Conservation (phyloP, 2,797 vertebrate genomes). For the Meda fulgida region DNA sequence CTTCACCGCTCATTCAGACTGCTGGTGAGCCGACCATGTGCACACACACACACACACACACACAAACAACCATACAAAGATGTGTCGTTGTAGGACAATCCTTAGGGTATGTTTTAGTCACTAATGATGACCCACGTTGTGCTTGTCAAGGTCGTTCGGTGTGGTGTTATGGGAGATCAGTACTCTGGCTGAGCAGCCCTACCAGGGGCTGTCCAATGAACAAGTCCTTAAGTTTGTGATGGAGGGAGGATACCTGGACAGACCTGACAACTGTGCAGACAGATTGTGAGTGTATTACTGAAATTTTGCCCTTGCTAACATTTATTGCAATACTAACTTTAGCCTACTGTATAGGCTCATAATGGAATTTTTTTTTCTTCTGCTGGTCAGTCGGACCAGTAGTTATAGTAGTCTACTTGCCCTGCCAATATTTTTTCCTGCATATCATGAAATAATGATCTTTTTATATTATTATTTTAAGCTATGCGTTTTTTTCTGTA, state of each 20-base stretch:
- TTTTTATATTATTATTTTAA: neutral
- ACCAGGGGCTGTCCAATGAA: constrained; percentile 96
- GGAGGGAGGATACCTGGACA: constrained; percentile 93
- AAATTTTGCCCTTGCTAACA: neutral
- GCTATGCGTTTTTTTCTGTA: neutral
- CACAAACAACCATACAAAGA: neutral
- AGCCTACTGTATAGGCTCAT: neutral
- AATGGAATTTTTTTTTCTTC: neutral
- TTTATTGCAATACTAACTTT: neutral
- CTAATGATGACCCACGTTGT: constrained; percentile 20
- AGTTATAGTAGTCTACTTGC: no score
- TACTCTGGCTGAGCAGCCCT: constrained; percentile 94
- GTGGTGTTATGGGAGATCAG: constrained; percentile 98
- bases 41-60: neutral
- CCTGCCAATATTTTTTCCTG: neutral
- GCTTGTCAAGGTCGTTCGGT: constrained; percentile 88
- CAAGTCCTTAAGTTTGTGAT: constrained; percentile 98
- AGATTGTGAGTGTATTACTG: constrained; percentile 84
- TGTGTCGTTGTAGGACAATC: neutral
- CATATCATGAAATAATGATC: neutral
- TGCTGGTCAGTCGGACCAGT: neutral
- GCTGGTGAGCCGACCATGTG: constrained; percentile 83
- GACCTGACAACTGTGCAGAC: constrained; percentile 91
- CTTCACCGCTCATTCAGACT: constrained; percentile 93
- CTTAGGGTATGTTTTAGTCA: neutral